phyloP scores from a whole-genome alignment of 2,888 invertebrate species.

The Cryptocephalus moraei region DNA sequence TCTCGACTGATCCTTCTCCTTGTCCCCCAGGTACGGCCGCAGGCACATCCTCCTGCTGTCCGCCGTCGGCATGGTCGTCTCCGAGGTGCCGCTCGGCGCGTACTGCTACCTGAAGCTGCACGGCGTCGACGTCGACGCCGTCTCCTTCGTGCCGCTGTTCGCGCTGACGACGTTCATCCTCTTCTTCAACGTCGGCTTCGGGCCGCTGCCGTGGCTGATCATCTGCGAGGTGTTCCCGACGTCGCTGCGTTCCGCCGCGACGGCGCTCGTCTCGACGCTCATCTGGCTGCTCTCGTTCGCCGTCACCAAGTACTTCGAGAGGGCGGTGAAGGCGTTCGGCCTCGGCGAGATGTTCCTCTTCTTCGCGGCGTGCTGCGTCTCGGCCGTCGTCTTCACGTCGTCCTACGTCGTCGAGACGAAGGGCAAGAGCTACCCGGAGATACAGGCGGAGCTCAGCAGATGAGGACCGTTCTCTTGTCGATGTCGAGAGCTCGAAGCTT shows the following conservation, averaged over 20 bases:
- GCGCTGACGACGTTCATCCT: constrained; percentile 65
- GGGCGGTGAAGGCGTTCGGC: constrained; percentile 49
- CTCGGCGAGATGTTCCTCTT: constrained; percentile 61
- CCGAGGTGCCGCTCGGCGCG: constrained; percentile 9
- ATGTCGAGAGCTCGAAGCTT: too few relatives aligned
- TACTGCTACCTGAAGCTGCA: constrained; percentile 7
- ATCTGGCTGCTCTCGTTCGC: constrained; percentile 71
- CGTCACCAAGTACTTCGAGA: constrained; percentile 60
- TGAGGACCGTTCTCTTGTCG: neutral
- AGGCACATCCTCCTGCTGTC: constrained; percentile 9
- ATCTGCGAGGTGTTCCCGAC: constrained; percentile 74
- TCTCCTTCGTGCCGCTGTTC: constrained; percentile 57
- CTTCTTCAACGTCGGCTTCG: constrained; percentile 65
- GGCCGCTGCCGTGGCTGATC: constrained; percentile 74
- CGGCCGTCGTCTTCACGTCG: constrained; percentile 61
- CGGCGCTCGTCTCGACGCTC: constrained; percentile 64
- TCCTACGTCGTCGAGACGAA: constrained; percentile 30
- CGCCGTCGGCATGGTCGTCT: constrained; percentile 7
- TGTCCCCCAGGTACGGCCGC: constrained; percentile 8
- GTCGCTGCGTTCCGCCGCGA: constrained; percentile 66
- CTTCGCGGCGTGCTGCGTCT: constrained; percentile 52
- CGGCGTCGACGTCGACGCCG: constrained; percentile 2
- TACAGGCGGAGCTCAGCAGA: constrained; percentile 6
- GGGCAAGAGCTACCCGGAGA: constrained; percentile 13
- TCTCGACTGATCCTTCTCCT: too few relatives aligned